phyloP scores from a whole-genome alignment of 2,113 vertebrate species.

The Mesembrinibis cayennensis region DNA sequence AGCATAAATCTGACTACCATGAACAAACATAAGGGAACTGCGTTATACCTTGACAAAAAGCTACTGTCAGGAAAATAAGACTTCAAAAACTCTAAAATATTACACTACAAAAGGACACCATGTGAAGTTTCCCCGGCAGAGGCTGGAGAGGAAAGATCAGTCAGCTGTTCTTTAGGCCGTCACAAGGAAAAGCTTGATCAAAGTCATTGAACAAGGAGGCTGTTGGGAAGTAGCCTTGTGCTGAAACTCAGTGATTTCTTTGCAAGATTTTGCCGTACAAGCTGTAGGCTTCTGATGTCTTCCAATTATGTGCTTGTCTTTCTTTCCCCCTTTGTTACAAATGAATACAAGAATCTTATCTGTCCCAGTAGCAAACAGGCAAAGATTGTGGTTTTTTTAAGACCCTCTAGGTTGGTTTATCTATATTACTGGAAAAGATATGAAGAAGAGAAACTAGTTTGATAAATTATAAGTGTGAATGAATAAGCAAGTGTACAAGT shows the following conservation, averaged over 20 bases:
- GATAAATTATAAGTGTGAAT: background rate
- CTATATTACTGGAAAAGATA: background rate
- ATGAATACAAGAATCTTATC: background rate
- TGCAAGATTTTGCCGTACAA: background rate
- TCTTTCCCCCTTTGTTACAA: background rate
- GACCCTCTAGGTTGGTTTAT: background rate
- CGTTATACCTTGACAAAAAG: background rate
- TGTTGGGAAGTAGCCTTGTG: background rate
- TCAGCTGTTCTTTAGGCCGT: background rate
- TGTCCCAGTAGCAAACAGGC: background rate
- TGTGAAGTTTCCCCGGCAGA: background rate
- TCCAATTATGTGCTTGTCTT: background rate
- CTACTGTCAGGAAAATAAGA: background rate
- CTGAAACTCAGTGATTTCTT: background rate
- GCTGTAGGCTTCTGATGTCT: background rate
- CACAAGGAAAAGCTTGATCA: background rate
- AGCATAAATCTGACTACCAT: background rate
- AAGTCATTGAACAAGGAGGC: background rate
- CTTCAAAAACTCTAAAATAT: background rate
- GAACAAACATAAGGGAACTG: background rate
- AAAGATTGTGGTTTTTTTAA: background rate
- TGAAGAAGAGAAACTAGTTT: background rate
- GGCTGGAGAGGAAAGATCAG: background rate
- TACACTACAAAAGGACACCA: background rate
- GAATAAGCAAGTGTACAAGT: background rate